phyloP scores from a whole-genome alignment of 2,797 vertebrate species.

The Synaphobranchus kaupii region DNA sequence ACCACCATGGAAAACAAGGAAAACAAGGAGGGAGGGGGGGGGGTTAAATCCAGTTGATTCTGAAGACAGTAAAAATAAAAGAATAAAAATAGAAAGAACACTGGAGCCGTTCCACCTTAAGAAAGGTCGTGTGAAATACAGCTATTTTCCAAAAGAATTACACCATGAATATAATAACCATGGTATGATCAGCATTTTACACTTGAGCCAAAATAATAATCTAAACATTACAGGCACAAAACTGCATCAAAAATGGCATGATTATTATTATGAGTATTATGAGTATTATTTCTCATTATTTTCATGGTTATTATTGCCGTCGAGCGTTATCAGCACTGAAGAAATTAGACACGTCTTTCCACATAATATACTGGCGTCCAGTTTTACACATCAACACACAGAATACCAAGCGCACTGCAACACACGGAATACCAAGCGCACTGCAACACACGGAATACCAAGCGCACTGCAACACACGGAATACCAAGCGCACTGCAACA shows the following conservation, averaged over 20 bases:
- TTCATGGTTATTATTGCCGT: not conserved
- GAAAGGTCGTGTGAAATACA: not conserved
- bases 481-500: too few species aligned
- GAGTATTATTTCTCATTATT: not conserved
- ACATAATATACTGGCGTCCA: not conserved
- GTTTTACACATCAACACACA: too few species aligned
- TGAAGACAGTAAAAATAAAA: not conserved
- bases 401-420: too few species aligned
- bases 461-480: too few species aligned
- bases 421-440: too few species aligned
- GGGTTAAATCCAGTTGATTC: not conserved
- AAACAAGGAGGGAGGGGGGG: not conserved
- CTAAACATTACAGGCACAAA: not conserved
- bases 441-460: too few species aligned
- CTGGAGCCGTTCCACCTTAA: not conserved
- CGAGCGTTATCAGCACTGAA: not conserved
- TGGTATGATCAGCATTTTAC: not conserved
- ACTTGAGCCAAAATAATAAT: not conserved
- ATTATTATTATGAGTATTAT: not conserved
- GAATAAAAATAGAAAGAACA: not conserved
- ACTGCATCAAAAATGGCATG: not conserved
- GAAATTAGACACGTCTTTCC: not conserved
- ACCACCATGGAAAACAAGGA: conserved; percentile 13
- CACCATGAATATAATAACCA: too few species aligned
- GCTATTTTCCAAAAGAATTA: not conserved